A percentile compares a stretch with the other conserved stretches of the same genome.
phyloP scores from a whole-genome alignment of 2,113 vertebrate genomes.

The Motacilla tschutschensis region DNA sequence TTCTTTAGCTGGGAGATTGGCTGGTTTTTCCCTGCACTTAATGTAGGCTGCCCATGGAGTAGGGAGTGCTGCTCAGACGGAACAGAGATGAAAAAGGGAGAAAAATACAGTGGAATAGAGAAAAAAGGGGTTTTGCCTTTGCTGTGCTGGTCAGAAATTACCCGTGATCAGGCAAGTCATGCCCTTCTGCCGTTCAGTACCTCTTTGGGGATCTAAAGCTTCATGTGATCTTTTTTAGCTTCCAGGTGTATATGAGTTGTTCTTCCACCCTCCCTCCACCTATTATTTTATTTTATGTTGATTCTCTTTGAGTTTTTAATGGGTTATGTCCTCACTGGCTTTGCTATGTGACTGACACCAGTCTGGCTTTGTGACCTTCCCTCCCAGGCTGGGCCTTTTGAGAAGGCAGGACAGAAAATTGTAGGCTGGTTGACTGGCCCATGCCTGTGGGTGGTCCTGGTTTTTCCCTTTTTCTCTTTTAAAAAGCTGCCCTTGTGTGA shows the following conservation, averaged over 20 bases:
- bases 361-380: background rate
- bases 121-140: background rate
- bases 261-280: background rate
- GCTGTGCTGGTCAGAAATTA: background rate
- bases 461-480: background rate
- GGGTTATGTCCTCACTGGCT: accelerated
- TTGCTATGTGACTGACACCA: background rate
- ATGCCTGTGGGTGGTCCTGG: background rate
- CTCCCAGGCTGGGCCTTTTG: background rate
- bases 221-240: accelerated
- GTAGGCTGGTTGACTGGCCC: background rate
- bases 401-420: background rate
- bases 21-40: background rate
- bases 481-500: background rate
- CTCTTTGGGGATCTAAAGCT: background rate
- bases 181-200: background rate
- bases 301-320: background rate
- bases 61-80: background rate
- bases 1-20: background rate
- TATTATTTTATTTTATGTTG: background rate
- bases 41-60: background rate
- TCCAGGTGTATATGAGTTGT: background rate
- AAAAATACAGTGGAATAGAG: background rate
- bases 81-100: background rate
- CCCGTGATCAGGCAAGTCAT: background rate